Evolutionary conservation across 2,113 vertebrate species (phyloP).

Genomic region (Sebastes schlegelii): DNA sequence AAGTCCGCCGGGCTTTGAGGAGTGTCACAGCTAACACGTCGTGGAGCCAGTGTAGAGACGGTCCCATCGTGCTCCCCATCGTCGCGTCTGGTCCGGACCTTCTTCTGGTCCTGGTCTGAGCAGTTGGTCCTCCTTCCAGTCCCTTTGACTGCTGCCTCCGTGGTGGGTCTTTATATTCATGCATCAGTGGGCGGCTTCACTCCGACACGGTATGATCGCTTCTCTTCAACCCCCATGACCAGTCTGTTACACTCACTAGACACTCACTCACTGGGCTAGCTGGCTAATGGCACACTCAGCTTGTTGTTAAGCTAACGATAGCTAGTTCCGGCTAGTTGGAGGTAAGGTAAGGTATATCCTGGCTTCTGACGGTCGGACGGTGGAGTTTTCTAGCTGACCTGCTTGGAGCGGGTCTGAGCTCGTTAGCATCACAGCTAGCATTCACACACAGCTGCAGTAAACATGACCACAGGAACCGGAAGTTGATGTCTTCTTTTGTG

Average conservation of each 20-base stretch:
- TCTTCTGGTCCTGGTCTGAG: slow-evolving; percentile 22
- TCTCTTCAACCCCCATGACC: slow-evolving; percentile 45
- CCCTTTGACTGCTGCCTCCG: slow-evolving; percentile 33
- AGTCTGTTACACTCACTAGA: neutral
- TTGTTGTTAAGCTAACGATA: neutral
- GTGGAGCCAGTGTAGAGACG: slow-evolving; percentile 87
- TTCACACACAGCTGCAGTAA: neutral
- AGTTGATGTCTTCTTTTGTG: slow-evolving; percentile 29
- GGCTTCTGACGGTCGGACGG: rapidly evolving
- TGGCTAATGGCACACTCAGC: neutral
- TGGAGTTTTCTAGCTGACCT: neutral
- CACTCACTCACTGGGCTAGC: neutral
- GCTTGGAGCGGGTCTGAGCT: neutral
- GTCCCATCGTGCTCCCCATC: slow-evolving; percentile 70
- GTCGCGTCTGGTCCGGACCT: slow-evolving; percentile 25
- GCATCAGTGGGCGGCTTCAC: slow-evolving; percentile 61
- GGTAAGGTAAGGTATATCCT: neutral
- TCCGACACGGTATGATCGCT: slow-evolving; percentile 43
- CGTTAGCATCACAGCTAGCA: slow-evolving; percentile 2
- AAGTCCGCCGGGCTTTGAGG: slow-evolving; percentile 86
- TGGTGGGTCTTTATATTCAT: slow-evolving; percentile 26
- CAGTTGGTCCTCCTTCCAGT: slow-evolving; percentile 15
- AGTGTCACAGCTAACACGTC: slow-evolving; percentile 85
- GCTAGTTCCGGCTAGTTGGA: neutral
- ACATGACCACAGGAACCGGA: slow-evolving; percentile 58